Evolutionary conservation across 2,888 invertebrate species (phyloP).

Genomic region (Macrostomum cliftonense): DNA sequence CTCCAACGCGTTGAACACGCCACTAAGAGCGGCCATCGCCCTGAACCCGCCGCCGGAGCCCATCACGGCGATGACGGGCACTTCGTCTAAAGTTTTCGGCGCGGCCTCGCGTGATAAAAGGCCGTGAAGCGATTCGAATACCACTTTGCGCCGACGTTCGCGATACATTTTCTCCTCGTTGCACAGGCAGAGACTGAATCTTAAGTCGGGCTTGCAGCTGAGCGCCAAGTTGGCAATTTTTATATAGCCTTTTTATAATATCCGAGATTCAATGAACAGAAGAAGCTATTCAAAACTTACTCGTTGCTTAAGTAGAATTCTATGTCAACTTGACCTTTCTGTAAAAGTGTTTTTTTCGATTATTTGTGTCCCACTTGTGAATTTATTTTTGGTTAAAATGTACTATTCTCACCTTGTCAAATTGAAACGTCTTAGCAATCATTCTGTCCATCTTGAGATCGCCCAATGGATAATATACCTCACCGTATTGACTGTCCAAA

Average conservation of each 20-base stretch:
- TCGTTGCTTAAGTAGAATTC: conserved; percentile 19
- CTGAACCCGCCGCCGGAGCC: conserved; percentile 41
- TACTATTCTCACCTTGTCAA: conserved; percentile 30
- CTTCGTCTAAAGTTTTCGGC: conserved; percentile 19
- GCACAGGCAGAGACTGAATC: conserved; percentile 36
- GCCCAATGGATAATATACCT: conserved; percentile 18
- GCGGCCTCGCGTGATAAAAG: conserved; percentile 16
- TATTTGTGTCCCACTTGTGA: neutral
- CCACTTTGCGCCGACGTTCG: conserved; percentile 21
- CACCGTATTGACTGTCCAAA: conserved; percentile 30
- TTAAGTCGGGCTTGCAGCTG: conserved; percentile 33
- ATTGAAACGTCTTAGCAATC: conserved; percentile 20
- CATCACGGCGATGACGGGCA: conserved; percentile 36
- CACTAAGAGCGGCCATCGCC: conserved; percentile 37
- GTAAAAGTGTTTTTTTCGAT: conserved; percentile 11
- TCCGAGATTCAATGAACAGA: neutral
- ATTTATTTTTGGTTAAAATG: conserved; percentile 14
- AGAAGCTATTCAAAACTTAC: conserved; percentile 17
- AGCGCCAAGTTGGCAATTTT: too few species aligned
- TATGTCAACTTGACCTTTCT: conserved; percentile 21
- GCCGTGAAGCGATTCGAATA: conserved; percentile 23
- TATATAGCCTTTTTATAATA: too few species aligned
- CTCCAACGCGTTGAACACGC: conserved; percentile 35
- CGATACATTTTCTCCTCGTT: conserved; percentile 36
- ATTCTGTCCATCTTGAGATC: conserved; percentile 17